These are phyloP conservation scores for Actinemys pallida DNA, from an alignment of 2,113 vertebrate genomes.

Conservation along the genomic window DNA sequence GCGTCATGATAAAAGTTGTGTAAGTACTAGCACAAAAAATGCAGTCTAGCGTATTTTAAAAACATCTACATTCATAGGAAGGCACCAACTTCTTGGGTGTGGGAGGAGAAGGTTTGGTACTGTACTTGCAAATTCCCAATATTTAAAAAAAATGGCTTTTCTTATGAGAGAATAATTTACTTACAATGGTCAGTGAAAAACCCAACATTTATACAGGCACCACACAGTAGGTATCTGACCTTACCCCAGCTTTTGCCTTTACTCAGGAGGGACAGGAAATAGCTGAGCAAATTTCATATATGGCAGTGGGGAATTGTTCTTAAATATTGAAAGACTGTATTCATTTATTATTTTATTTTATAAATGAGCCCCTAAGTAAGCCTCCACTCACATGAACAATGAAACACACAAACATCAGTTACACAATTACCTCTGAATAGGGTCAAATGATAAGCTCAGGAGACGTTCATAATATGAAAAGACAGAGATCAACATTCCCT, in stretches of 20 bases:
- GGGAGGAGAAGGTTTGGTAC: background rate
- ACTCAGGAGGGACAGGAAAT: too few relatives aligned
- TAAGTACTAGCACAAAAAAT: background rate
- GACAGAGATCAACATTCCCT: too few relatives aligned
- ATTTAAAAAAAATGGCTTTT: background rate
- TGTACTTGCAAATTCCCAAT: background rate
- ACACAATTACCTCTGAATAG: background rate
- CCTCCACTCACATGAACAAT: background rate
- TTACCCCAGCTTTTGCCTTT: too few relatives aligned
- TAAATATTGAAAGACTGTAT: background rate
- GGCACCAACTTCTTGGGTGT: background rate
- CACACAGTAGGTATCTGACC: too few relatives aligned
- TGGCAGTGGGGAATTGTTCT: background rate
- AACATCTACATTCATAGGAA: too few relatives aligned
- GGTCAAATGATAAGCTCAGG: too few relatives aligned
- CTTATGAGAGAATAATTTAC: background rate
- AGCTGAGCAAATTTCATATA: too few relatives aligned
- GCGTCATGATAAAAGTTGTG: background rate
- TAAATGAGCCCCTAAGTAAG: background rate
- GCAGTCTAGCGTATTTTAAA: background rate
- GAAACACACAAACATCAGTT: background rate
- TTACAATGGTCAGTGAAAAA: too few relatives aligned
- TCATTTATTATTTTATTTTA: background rate
- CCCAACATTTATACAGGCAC: too few relatives aligned
- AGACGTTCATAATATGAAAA: too few relatives aligned